Base-by-base conservation (phyloP, 2,888 invertebrate species). In the Epinotia brunnichana region DNA sequence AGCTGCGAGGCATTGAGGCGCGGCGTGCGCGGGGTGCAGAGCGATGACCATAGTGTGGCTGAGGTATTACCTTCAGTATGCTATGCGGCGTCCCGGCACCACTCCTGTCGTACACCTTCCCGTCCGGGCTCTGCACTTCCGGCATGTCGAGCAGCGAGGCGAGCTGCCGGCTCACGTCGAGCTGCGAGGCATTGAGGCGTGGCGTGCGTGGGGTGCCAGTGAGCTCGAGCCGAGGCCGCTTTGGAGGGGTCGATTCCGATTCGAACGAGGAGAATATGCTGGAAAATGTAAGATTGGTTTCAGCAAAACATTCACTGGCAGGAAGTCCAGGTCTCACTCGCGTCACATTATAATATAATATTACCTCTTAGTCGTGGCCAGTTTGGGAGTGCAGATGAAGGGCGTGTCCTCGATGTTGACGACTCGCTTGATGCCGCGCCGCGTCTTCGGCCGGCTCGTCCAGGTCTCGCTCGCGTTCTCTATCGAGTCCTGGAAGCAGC, bases 51-150 rank as follows among this genome's bases (percentile, higher is more conserved):
- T n/a, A n/a, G n/a, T n/a, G n/a, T n/a, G n/a, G n/a, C n/a, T n/a
- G n/a, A n/a, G n/a, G n/a, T n/a, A n/a, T 75, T 77, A 94, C 95
- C 91, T 96, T 96, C 11, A 96, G 87, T 77, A 96, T 96, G 73
- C 95, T 95, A 71, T 95, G 95, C 0, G 95, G 95, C 0, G 95
- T 95, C 0, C 85, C 89, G 0, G 89, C 86, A 10, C 87, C 85
- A 15, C 81, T 80, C 2, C 85, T 74, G 1, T 81, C 79, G 24
- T 85, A 85, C 9, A 78, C 19, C 19, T 80, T 81, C 62, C 77
- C 77, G 0, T 79, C 80, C 0, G 90, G 87, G 4, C 85, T 86
- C 59, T 86, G 87, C 0, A 94, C 89, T 13, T 94, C 92, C 0
- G 95, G 95, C 79, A 95, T 95, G 60, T 94, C 92, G 15, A 95